Evolutionary conservation across 2,888 invertebrate genomes (phyloP), one percentile per base, ranked within the genome.

Genomic region (Anaspis maculata): DNA sequence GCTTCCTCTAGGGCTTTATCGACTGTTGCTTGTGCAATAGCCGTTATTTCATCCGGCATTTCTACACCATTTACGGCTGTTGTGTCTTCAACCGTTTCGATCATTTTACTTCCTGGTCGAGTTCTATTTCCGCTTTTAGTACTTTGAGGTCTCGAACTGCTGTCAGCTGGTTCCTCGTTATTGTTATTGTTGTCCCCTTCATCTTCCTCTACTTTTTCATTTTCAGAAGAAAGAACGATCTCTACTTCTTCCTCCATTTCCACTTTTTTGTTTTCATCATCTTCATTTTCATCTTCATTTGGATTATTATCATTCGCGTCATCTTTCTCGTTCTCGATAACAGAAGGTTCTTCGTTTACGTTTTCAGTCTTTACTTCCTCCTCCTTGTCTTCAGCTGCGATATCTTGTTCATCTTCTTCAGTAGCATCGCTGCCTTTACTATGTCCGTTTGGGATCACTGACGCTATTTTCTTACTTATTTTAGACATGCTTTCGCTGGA

Each of bases 181-280:
- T 34, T 36, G 29, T 36, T 41, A 21, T 47, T 39, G n/a, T 41
- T 42, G 9, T 45, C 25, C 26, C 51, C 46, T 16, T 35, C 29
- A 25, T 52, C 41, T 24, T 35, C 37, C 5, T 30, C 34, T 10
- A n/a, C n/a, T n/a, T 39, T 25, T 36, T 46, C 30, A n/a, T 41
- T 29, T 3, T 36, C 30, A 22, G 39, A n/a, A n/a, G n/a, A n/a
- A n/a, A n/a, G n/a, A n/a, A n/a, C n/a, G n/a, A n/a, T n/a, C n/a
- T n/a, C n/a, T n/a, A n/a, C n/a, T n/a, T n/a, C 11, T 26, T 36
- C 46, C 30, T 54, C 52, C 37, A 48, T 42, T 41, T 53, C 51
- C 39, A 51, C 43, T 19, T 29, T 32, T 32, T 25, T 30, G 24
- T 37, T 22, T 13, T 34, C 34, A 22, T 27, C 24, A 40, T 39